Percentiles rank a stretch among this genome's conserved stretches.
phyloP scores from a whole-genome alignment of 2,113 vertebrate genomes.

The Tetrax tetrax region DNA sequence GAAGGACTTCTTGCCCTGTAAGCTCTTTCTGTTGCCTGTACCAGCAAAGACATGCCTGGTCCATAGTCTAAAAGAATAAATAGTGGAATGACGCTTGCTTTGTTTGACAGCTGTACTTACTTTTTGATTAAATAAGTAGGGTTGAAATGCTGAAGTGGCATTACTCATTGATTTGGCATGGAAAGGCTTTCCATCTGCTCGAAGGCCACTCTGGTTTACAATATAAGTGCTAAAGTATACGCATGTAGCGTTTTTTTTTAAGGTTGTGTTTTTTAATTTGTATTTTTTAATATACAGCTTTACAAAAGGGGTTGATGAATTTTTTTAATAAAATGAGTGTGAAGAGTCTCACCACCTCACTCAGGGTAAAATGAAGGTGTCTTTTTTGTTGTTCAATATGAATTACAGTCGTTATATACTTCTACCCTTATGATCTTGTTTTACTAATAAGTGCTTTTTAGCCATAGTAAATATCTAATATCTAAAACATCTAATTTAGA shows the following conservation, averaged over 20 bases:
- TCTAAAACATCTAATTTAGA: neutral
- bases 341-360: neutral
- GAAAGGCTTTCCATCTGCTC: neutral
- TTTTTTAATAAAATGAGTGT: neutral
- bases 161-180: neutral
- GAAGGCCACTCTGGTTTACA: neutral
- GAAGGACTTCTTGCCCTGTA: neutral
- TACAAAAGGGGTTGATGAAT: neutral
- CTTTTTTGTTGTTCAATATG: neutral
- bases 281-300: neutral
- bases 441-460: conserved; percentile 4
- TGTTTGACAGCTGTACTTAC: neutral
- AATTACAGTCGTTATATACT: neutral
- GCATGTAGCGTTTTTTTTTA: neutral
- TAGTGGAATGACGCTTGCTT: neutral
- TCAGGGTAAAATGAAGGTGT: neutral
- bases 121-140: neutral
- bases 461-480: neutral
- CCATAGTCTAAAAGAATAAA: neutral
- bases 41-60: neutral
- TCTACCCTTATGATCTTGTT: neutral
- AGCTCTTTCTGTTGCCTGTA: neutral
- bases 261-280: neutral
- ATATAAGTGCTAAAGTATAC: neutral
- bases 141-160: neutral